Percentiles rank a stretch among this genome's conserved stretches.
Evolutionary conservation across 2,113 vertebrate genomes (phyloP).

Genomic region (Myocastor coypus): DNA sequence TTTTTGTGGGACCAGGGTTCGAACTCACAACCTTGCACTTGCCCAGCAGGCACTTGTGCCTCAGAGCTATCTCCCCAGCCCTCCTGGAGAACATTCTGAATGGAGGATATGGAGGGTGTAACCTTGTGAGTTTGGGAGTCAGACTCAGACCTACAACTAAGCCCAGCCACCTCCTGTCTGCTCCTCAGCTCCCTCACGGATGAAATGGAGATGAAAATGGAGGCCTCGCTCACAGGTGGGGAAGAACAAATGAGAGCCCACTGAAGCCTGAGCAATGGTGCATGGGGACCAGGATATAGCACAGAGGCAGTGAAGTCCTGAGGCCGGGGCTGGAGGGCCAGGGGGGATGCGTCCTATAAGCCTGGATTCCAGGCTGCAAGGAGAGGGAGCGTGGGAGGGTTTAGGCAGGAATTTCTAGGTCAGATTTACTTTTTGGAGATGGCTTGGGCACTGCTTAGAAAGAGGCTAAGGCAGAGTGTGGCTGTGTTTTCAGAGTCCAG

Average conservation of each 20-base stretch:
- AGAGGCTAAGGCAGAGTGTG: not conserved
- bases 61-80: too few species aligned
- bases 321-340: not conserved
- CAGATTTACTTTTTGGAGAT: not conserved
- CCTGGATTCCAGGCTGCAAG: not conserved
- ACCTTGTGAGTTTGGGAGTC: not conserved
- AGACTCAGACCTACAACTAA: not conserved
- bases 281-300: not conserved
- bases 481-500: not conserved
- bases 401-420: not conserved
- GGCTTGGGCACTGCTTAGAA: not conserved
- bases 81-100: not conserved
- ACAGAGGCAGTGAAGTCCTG: not conserved
- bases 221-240: not conserved
- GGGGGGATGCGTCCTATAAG: not conserved
- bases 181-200: not conserved
- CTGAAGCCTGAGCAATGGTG: not conserved
- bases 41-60: too few species aligned
- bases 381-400: not conserved
- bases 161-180: not conserved
- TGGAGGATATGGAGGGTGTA: too few species aligned
- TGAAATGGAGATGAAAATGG: not conserved
- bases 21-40: too few species aligned
- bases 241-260: not conserved
- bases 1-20: too few species aligned